Conservation (phyloP, 2,113 vertebrate genomes). For the Lasiurus cinereus region DNA sequence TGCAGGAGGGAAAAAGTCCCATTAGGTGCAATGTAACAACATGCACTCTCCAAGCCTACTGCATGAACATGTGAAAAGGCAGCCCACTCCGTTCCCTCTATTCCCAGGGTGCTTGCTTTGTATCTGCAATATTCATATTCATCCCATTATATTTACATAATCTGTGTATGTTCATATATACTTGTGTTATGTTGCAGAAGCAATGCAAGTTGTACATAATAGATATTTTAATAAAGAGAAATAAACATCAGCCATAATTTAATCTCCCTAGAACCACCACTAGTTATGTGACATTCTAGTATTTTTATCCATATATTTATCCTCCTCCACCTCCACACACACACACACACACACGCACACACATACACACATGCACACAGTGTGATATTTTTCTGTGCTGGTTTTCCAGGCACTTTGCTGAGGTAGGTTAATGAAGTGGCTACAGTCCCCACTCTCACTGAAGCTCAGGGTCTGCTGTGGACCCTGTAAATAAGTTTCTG, state of each 20-base stretch:
- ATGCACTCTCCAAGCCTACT: neutral
- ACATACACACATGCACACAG: neutral
- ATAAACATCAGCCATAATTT: constrained; percentile 34
- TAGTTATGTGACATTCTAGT: neutral
- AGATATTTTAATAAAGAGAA: constrained; percentile 38
- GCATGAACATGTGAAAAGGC: neutral
- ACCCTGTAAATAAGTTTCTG: neutral
- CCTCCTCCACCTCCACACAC: neutral
- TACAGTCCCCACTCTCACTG: neutral
- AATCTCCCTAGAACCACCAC: neutral
- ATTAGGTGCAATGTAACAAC: neutral
- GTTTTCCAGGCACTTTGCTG: neutral
- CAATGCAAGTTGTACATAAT: neutral
- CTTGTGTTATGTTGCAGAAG: neutral
- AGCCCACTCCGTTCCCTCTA: neutral
- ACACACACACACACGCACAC: neutral
- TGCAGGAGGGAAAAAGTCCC: neutral
- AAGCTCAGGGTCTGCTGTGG: neutral
- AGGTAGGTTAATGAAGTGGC: neutral
- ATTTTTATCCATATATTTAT: constrained; percentile 21
- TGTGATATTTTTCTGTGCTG: neutral
- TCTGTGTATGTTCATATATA: neutral
- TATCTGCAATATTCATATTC: neutral
- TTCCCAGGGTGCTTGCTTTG: neutral
- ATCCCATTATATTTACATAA: neutral